Percentiles rank a stretch among this genome's conserved stretches.
Conservation (phyloP, 2,113 vertebrate genomes). For the Tetrao urogallus region DNA sequence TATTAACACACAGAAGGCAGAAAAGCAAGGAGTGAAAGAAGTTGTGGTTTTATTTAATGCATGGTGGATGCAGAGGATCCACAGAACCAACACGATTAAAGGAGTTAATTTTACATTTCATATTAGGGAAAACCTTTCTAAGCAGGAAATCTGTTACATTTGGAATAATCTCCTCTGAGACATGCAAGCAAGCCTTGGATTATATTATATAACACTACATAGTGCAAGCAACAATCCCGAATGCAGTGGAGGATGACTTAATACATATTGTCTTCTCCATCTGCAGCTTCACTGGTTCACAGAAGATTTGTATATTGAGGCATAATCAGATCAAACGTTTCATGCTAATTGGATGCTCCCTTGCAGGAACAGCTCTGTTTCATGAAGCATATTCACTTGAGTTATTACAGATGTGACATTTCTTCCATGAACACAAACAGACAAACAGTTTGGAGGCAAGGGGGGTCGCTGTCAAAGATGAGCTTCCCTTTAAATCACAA, state of each 20-base stretch:
- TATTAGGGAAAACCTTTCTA: background rate
- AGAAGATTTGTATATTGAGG: conserved; percentile 23
- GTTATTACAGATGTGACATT: conserved; percentile 44
- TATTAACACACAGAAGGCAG: background rate
- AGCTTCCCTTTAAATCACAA: background rate
- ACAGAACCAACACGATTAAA: background rate
- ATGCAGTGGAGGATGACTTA: background rate
- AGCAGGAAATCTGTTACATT: background rate
- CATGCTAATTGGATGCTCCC: conserved; percentile 49
- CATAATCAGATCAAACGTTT: conserved; percentile 39
- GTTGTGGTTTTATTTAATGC: background rate
- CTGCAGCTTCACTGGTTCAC: conserved; percentile 15
- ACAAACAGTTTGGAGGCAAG: background rate
- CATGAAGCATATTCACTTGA: background rate
- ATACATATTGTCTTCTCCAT: conserved; percentile 48
- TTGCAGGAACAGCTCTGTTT: conserved; percentile 26
- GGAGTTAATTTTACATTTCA: background rate
- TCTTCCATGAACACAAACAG: background rate
- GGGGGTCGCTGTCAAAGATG: background rate
- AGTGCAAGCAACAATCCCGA: background rate
- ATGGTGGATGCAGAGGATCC: background rate
- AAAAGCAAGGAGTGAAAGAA: background rate
- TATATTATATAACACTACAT: background rate
- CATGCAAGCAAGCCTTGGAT: background rate
- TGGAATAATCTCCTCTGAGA: background rate